Evolutionary conservation across 1,140 invertebrate genomes (phyloP).

Genomic region (Drosophila tropicalis): DNA sequence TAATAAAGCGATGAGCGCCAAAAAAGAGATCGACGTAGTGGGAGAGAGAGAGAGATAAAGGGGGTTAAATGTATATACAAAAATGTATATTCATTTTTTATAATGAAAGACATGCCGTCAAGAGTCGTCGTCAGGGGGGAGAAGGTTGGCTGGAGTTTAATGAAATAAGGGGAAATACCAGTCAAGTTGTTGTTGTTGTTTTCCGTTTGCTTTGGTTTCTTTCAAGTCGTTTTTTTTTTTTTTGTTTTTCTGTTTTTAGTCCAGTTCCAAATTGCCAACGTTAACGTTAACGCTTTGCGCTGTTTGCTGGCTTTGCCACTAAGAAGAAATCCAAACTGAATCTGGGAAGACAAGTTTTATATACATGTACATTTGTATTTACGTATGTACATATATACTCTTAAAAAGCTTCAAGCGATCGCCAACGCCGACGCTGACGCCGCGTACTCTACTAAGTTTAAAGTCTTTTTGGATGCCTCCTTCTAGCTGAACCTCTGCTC

Average conservation of each 20-base stretch:
- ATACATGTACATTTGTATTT: not conserved
- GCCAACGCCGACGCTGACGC: slow-evolving; percentile 13
- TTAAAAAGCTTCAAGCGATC: slow-evolving; percentile 13
- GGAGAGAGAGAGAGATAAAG: slow-evolving; percentile 31
- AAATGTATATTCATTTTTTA: slow-evolving; percentile 66
- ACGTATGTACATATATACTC: not conserved
- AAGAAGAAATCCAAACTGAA: slow-evolving; percentile 77
- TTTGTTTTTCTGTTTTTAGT: slow-evolving; percentile 47
- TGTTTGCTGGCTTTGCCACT: slow-evolving; percentile 49
- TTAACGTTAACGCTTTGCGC: slow-evolving; percentile 27
- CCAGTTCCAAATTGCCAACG: slow-evolving; percentile 75
- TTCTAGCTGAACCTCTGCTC: slow-evolving; percentile 36
- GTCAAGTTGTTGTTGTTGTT: slow-evolving; percentile 33
- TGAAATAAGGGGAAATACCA: slow-evolving; percentile 40
- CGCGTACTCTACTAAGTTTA: slow-evolving; percentile 38
- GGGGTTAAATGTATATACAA: slow-evolving; percentile 46
- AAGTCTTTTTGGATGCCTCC: slow-evolving; percentile 23
- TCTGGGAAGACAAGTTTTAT: slow-evolving; percentile 79
- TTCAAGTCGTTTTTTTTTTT: slow-evolving; percentile 63
- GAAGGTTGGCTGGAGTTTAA: not conserved
- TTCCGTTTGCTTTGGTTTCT: slow-evolving; percentile 56
- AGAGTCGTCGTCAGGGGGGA: not conserved
- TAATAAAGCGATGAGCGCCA: slow-evolving; percentile 47
- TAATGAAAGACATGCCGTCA: slow-evolving; percentile 55
- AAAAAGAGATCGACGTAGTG: slow-evolving; percentile 36